Conservation (phyloP, 2,888 invertebrate species). For the Nemoura dubitans region DNA sequence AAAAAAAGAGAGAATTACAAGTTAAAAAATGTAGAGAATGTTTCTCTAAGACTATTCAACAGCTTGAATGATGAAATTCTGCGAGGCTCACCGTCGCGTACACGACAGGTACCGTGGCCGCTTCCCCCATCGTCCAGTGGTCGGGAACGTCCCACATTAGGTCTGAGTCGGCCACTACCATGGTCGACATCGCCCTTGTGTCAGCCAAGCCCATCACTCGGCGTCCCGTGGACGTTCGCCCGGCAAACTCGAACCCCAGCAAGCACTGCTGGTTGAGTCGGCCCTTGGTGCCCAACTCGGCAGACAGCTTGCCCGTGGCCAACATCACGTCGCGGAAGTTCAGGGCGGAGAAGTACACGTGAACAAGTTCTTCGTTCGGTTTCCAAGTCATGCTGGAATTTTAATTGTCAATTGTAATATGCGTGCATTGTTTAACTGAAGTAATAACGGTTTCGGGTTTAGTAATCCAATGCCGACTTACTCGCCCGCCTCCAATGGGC, state of each 20-base stretch:
- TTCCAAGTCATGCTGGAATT: too few species aligned
- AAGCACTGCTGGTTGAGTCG: conserved; percentile 70
- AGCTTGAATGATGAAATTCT: too few species aligned
- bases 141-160: conserved; percentile 67
- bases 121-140: conserved; percentile 70
- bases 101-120: conserved; percentile 72
- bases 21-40: too few species aligned
- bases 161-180: conserved; percentile 62
- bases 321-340: conserved; percentile 97
- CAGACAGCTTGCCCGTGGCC: conserved; percentile 87
- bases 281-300: conserved; percentile 78
- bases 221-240: conserved; percentile 58
- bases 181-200: conserved; percentile 64
- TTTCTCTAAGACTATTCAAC: too few species aligned
- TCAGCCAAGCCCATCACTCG: conserved; percentile 61
- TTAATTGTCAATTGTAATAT: too few species aligned
- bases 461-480: too few species aligned
- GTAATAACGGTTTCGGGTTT: too few species aligned
- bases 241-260: conserved; percentile 69
- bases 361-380: conserved; percentile 56
- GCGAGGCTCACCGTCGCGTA: conserved; percentile 67
- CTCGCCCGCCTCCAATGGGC: conserved; percentile 59
- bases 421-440: too few species aligned
- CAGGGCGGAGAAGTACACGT: conserved; percentile 79
- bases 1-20: too few species aligned